Base-by-base conservation (phyloP, 1,140 invertebrate genomes). In the Scylla paramamosain region DNA sequence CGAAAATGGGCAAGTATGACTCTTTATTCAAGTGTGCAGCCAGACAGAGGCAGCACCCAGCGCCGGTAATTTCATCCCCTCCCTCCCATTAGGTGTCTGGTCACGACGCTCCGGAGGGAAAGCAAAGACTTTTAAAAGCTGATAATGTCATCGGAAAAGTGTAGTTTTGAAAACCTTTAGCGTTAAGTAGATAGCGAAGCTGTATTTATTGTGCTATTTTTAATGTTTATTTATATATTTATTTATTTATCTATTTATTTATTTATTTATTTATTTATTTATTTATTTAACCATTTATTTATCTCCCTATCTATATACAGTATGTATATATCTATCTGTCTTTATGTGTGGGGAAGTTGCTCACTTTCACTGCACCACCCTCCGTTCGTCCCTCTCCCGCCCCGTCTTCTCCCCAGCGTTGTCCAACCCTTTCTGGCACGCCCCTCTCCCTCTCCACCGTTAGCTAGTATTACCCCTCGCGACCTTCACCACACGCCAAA, bases 401-500 rank as follows among this genome's bases (percentile, higher is more conserved):
- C 25, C 25, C 67, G 20, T 77, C 20, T 77, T 77, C 67, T 7
- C n/a, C 67, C n/a, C 67, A n/a, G 25, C n/a, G 67, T n/a, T 77
- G 20, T 77, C 25, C 67, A 77, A 1, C n/a, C 67, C 25, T n/a
- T 7, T n/a, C 67, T 77, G 16, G 67, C 20, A 12, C 25, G 52
- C 52, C 16, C 52, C 52, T 20, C 67, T 20, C 20, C 67, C 67
- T n/a, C 67, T 25, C 67, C 67, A 77, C 67, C 67, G 67, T 77
- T 77, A 77, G n/a, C 52, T 77, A 77, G 20, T n/a, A 77, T 77
- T 77, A n/a, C 67, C 67, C 52, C 67, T 77, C 67, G 67, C 67
- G 67, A 77, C 67, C 67, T 77, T 77, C 67, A 77, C 67, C 67
- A 77, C 67, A 77, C 67, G 67, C 67, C 67, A 77, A 77, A 77